Evolutionary conservation across 2,113 vertebrate genomes (phyloP).

Genomic region (Aramus guarauna): DNA sequence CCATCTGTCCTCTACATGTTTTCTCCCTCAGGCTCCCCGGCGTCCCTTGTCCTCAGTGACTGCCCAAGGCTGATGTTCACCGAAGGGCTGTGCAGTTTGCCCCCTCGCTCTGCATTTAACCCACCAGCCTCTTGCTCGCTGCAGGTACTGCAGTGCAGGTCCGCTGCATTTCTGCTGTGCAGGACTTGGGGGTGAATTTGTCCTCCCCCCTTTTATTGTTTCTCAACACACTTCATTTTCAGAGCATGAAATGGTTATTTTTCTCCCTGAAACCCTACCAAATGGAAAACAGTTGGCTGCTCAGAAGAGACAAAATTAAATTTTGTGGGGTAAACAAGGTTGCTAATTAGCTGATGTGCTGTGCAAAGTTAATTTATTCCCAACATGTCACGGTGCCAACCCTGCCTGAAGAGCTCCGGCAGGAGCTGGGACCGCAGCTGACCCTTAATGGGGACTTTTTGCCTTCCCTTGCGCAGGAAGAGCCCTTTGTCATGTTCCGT

Average conservation of each 20-base stretch:
- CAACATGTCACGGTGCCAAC: neutral
- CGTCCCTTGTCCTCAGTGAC: accelerated
- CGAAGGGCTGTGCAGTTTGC: neutral
- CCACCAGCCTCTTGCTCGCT: accelerated
- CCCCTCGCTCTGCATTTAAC: neutral
- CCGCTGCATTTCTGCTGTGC: accelerated
- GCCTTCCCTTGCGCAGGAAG: constrained; percentile 79
- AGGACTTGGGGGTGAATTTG: neutral
- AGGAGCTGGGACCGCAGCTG: neutral
- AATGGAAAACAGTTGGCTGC: constrained; percentile 57
- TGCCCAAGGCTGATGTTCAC: neutral
- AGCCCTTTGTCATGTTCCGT: constrained; percentile 98
- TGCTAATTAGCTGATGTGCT: constrained; percentile 49
- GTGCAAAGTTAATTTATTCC: constrained; percentile 44
- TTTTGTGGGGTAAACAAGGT: constrained; percentile 59
- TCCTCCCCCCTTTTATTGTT: neutral
- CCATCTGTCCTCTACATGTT: neutral
- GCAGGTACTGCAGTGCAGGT: accelerated
- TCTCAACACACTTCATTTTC: neutral
- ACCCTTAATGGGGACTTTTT: neutral
- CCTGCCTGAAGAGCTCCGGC: neutral
- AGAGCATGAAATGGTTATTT: constrained; percentile 35
- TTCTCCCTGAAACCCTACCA: constrained; percentile 39
- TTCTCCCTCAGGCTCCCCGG: neutral
- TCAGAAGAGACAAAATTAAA: constrained; percentile 61